Base-by-base conservation (phyloP, 2,113 vertebrate species). In the Bubalus kerabau region DNA sequence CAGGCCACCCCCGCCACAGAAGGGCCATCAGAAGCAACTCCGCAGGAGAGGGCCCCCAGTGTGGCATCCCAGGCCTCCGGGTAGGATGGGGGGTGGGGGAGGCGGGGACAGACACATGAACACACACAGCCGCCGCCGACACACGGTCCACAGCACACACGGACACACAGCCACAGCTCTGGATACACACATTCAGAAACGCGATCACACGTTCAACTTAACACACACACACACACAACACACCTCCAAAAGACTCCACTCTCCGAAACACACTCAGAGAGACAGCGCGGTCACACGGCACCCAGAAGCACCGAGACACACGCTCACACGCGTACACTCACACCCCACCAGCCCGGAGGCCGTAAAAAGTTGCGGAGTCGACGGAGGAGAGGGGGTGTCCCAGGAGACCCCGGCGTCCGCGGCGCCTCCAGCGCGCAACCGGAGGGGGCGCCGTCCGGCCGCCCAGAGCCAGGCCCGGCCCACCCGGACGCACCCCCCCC, bases 301-400 rank as follows among this genome's bases (percentile, higher is more conserved):
- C 82, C 48, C 43, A 12, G 30, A 54, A 43, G 67, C 62, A 52
- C 74, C 4, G 57, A 56, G 59, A 19, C 87, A 76, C 95, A 87
- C 48, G n/a, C 60, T 59, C 92, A 26, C 91, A 24, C 14, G 10
- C 43, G 24, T 46, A 54, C 86, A 21, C 95, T 6, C 78, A 54
- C 95, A 26, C 87, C 59, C 1, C 40, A 57, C 88, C 80, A 4
- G 81, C 67, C 2, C 3, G 10, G 94, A 96, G 95, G 91, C 94
- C 43, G 56, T 83, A 64, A 97, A 96, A 98, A 98, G 97, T 98
- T 98, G 96, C 84, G 15, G 78, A 87, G 94, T 91, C 43, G 43
- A 92, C 62, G 19, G 0, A 54, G 95, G 36, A 48, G 32, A 87
- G 28, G 28, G 48, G 92, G 87, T 6, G 96, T 97, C 98, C 83